Percentiles rank a stretch among this genome's conserved stretches.
Evolutionary conservation across 2,113 vertebrate genomes (phyloP).

Genomic region (Montifringilla adamsi): DNA sequence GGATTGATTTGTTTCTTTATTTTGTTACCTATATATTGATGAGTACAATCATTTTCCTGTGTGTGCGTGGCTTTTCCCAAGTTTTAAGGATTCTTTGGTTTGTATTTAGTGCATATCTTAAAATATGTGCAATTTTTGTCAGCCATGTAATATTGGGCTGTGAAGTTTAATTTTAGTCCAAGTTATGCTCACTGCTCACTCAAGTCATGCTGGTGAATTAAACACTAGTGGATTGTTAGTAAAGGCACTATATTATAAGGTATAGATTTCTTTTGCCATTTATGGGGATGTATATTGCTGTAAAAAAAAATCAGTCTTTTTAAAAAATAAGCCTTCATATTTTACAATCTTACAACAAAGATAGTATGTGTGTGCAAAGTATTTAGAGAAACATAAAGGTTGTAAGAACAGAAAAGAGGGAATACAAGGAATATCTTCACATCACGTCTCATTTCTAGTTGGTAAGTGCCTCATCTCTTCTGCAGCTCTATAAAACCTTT

Average conservation of each 20-base stretch:
- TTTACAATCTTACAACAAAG: neutral
- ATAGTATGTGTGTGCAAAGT: neutral
- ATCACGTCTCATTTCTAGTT: neutral
- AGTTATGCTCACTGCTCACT: neutral
- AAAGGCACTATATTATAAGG: neutral
- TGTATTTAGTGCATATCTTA: neutral
- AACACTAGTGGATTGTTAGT: neutral
- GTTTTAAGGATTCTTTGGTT: neutral
- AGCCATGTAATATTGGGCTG: neutral
- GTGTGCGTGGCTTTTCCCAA: neutral
- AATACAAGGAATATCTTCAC: neutral
- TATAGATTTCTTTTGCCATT: neutral
- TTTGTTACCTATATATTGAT: neutral
- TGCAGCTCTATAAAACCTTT: neutral
- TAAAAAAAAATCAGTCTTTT: neutral
- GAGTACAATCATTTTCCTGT: neutral
- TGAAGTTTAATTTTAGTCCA: slow-evolving; percentile 13
- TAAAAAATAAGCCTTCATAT: neutral
- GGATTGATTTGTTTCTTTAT: neutral
- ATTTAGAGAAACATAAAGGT: neutral
- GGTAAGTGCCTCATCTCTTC: neutral
- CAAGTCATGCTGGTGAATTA: neutral
- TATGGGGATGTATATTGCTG: neutral
- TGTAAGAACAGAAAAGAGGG: neutral
- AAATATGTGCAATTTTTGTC: neutral